Conservation (phyloP, 2,888 invertebrate species). For the Helobdella robusta region DNA sequence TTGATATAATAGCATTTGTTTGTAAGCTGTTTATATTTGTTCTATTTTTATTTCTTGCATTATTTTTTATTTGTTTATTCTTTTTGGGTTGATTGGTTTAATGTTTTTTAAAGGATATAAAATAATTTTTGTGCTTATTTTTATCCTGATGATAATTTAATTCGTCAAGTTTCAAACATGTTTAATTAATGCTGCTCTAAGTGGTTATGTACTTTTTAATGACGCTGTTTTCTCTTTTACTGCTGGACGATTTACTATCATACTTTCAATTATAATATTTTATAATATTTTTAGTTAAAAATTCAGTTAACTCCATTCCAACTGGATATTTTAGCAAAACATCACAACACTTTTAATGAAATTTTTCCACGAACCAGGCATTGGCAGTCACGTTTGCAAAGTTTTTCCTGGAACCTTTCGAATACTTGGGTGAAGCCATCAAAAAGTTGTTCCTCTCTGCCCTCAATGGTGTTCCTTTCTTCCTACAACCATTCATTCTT, state of each 20-base stretch:
- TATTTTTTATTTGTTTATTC: not conserved
- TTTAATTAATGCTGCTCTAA: too few relatives aligned
- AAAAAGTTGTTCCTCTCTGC: constrained; percentile 15
- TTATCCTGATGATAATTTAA: too few relatives aligned
- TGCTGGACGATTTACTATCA: too few relatives aligned
- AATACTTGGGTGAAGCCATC: constrained; percentile 7
- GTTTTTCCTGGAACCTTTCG: constrained; percentile 10
- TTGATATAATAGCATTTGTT: constrained; percentile 4
- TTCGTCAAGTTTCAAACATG: too few relatives aligned
- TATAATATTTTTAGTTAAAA: too few relatives aligned
- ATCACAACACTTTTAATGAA: not conserved
- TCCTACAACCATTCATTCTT: constrained; percentile 1
- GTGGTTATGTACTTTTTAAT: too few relatives aligned
- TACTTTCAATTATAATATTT: too few relatives aligned
- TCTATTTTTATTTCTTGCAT: not conserved
- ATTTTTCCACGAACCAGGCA: not conserved
- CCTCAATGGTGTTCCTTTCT: constrained; percentile 6
- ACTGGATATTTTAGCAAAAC: too few relatives aligned
- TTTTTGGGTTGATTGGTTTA: not conserved
- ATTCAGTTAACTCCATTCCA: too few relatives aligned
- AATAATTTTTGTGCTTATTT: not conserved
- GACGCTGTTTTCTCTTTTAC: too few relatives aligned
- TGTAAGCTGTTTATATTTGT: not conserved
- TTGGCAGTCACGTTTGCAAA: constrained; percentile 3
- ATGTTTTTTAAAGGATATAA: not conserved